Conservation (phyloP, 2,113 vertebrate genomes). For the Dunckerocampus dactyliophorus region DNA sequence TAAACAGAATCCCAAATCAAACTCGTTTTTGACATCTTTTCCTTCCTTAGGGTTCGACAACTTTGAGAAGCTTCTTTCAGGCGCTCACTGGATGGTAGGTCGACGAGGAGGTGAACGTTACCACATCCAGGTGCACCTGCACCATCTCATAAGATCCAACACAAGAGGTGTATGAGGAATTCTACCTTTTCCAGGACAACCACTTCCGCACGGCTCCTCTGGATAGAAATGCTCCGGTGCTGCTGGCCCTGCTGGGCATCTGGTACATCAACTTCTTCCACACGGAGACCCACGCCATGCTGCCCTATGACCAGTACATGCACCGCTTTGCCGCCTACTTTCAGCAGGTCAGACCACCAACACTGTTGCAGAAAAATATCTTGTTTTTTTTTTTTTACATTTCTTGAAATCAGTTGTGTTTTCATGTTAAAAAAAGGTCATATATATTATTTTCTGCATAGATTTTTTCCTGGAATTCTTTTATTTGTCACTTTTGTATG, state of each 20-base stretch:
- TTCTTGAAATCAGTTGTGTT: too few species aligned
- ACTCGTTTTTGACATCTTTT: background rate
- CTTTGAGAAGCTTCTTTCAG: conserved; percentile 88
- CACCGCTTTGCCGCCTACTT: conserved; percentile 98
- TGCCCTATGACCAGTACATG: conserved; percentile 98
- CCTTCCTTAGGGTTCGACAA: conserved; percentile 75
- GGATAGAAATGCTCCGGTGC: conserved; percentile 85
- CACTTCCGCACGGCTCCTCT: conserved; percentile 86
- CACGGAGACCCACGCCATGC: conserved; percentile 87
- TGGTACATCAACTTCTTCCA: conserved; percentile 97
- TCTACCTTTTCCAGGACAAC: conserved; percentile 77
- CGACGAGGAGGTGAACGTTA: background rate
- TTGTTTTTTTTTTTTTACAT: too few species aligned
- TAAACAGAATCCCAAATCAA: too few species aligned
- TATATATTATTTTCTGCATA: too few species aligned
- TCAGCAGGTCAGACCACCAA: conserved; percentile 82
- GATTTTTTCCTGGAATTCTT: too few species aligned
- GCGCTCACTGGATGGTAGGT: conserved; percentile 98
- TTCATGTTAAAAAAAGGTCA: too few species aligned
- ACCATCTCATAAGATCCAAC: background rate
- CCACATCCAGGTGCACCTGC: background rate
- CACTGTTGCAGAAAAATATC: too few species aligned
- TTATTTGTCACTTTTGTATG: too few species aligned
- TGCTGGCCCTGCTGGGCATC: conserved; percentile 89
- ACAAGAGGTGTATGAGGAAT: too few species aligned